These are phyloP conservation scores for Zaprionus taronus DNA, from an alignment of 1,140 invertebrate species.

Conservation along the genomic window DNA sequence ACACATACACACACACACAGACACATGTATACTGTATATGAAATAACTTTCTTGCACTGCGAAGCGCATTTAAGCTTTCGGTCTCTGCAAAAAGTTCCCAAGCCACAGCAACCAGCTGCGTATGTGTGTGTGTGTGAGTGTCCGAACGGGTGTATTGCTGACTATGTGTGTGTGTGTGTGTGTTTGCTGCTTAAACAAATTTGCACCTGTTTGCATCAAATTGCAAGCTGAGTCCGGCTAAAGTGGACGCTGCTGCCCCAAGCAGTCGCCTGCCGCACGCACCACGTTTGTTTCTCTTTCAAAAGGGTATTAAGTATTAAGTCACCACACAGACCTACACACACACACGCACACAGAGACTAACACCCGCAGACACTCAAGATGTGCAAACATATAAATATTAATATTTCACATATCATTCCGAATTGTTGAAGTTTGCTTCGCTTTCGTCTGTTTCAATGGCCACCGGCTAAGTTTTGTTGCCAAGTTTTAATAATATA, in stretches of 20 bases:
- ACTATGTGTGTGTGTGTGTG: not conserved
- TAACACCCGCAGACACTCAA: not conserved
- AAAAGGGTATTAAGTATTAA: slow-evolving; percentile 26
- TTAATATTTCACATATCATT: slow-evolving; percentile 72
- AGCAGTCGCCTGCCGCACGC: slow-evolving; percentile 18
- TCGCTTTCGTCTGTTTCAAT: slow-evolving; percentile 43
- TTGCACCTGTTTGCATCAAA: slow-evolving; percentile 77
- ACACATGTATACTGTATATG: slow-evolving; percentile 41
- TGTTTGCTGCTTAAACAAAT: slow-evolving; percentile 45
- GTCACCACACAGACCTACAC: slow-evolving; percentile 9
- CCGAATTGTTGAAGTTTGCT: slow-evolving; percentile 62
- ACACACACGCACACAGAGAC: not conserved
- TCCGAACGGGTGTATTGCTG: not conserved
- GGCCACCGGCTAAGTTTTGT: slow-evolving; percentile 35
- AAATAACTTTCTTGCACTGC: slow-evolving; percentile 68
- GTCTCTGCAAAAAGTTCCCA: slow-evolving; percentile 53
- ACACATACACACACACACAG: not conserved
- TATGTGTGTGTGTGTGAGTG: not conserved
- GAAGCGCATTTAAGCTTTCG: slow-evolving; percentile 73
- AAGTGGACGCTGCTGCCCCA: not conserved
- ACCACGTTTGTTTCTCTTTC: slow-evolving; percentile 52
- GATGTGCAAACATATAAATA: slow-evolving; percentile 44
- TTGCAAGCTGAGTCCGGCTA: slow-evolving; percentile 53
- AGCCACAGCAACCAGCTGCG: slow-evolving; percentile 34
- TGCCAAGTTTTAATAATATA: slow-evolving; percentile 53